These are phyloP conservation scores for Aphodius granarius DNA, from an alignment of 2,888 invertebrate species.

Conservation along the genomic window DNA sequence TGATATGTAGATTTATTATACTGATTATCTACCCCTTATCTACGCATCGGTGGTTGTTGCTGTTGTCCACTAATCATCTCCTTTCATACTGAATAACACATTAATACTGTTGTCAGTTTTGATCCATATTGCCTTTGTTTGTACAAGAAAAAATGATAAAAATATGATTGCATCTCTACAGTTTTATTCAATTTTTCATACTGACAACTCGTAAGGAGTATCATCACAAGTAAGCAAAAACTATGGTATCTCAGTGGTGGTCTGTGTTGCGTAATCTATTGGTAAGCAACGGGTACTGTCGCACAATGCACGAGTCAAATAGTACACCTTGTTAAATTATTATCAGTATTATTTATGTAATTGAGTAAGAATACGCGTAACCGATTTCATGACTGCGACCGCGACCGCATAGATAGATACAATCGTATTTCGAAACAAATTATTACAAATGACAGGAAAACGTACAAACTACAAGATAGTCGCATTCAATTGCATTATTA, in stretches of 20 bases:
- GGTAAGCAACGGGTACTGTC: constrained; percentile 1
- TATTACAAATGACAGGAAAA: constrained; percentile 30
- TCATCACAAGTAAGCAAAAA: not conserved
- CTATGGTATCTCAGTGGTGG: not conserved
- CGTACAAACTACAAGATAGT: constrained; percentile 33
- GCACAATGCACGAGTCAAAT: not conserved
- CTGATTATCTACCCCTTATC: not conserved
- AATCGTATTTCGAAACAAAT: constrained; percentile 28
- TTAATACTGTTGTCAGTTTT: no score
- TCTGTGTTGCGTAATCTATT: constrained; percentile 5
- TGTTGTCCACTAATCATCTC: not conserved
- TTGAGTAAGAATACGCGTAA: constrained; percentile 23
- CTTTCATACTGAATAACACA: no score
- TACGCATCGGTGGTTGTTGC: not conserved
- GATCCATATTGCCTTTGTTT: not conserved
- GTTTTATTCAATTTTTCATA: not conserved
- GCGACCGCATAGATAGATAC: no score
- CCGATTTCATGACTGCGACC: constrained; percentile 22
- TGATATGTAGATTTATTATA: not conserved
- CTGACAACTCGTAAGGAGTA: not conserved
- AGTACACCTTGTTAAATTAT: constrained; percentile 12
- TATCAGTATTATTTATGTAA: constrained; percentile 22
- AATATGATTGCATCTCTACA: not conserved
- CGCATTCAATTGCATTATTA: constrained; percentile 44
- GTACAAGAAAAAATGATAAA: not conserved